phyloP scores from a whole-genome alignment of 64 coral and sea anemone species.

The Stylophora pistillata region DNA sequence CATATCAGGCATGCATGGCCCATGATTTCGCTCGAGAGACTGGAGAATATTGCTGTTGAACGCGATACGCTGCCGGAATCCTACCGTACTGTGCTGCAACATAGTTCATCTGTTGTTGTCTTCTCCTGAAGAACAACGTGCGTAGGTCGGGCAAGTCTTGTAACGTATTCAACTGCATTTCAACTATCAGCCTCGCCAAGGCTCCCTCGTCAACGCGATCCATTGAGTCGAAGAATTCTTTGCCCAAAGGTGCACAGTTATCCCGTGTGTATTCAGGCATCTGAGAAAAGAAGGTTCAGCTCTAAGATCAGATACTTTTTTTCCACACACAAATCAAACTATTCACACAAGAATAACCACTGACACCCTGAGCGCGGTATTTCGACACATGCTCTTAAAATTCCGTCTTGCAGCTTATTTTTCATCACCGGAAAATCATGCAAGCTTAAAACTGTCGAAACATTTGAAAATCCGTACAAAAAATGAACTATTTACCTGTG shows the following conservation, averaged over 20 bases:
- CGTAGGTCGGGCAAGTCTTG: slow-evolving; percentile 62
- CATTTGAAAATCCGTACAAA: neutral
- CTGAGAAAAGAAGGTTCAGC: neutral
- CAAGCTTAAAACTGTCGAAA: slow-evolving; percentile 1
- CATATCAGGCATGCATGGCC: slow-evolving; percentile 37
- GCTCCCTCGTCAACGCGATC: slow-evolving; percentile 64
- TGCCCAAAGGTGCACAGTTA: slow-evolving; percentile 28
- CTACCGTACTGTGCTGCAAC: slow-evolving; percentile 30
- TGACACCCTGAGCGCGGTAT: neutral
- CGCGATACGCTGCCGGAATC: slow-evolving; percentile 14
- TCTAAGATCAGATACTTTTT: neutral
- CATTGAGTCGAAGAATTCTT: slow-evolving; percentile 71
- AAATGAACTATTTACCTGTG: slow-evolving; percentile 11
- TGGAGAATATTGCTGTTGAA: slow-evolving; percentile 32
- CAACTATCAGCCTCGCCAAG: slow-evolving; percentile 56
- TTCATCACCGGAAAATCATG: neutral
- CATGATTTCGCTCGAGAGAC: slow-evolving; percentile 1
- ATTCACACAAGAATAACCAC: neutral
- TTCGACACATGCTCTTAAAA: neutral
- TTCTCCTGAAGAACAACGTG: slow-evolving; percentile 49
- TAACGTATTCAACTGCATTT: slow-evolving; percentile 48
- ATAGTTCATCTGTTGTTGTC: slow-evolving; percentile 46
- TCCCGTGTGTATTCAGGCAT: slow-evolving; percentile 69
- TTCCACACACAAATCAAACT: neutral
- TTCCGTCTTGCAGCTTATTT: neutral